These are phyloP conservation scores for Silurus meridionalis DNA, from an alignment of 2,113 vertebrate genomes.

Conservation along the genomic window DNA sequence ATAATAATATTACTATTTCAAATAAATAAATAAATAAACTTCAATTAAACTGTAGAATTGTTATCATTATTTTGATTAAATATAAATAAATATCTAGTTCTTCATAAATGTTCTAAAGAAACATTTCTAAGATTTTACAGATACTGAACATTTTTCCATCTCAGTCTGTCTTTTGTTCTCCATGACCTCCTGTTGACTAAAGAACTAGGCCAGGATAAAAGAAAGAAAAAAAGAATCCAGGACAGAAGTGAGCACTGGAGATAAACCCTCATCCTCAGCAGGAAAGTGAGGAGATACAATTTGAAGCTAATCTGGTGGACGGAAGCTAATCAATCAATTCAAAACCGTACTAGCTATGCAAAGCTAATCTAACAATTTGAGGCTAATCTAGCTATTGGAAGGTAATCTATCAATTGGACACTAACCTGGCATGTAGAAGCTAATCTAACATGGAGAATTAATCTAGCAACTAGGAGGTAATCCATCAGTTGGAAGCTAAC, in stretches of 20 bases:
- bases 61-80: neutral
- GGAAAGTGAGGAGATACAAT: neutral
- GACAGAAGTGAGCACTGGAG: slow-evolving; percentile 12
- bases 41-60: neutral
- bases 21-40: neutral
- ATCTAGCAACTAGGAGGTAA: neutral
- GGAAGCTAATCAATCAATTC: neutral
- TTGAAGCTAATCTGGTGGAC: neutral
- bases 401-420: neutral
- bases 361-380: neutral
- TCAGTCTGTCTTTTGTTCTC: neutral
- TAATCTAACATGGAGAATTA: neutral
- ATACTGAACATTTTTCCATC: neutral
- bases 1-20: neutral
- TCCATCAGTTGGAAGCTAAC: neutral
- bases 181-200: slow-evolving; percentile 1
- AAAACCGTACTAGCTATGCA: neutral
- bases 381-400: neutral
- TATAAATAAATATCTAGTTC: too few species aligned
- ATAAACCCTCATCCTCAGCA: slow-evolving; percentile 20
- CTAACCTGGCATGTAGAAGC: neutral
- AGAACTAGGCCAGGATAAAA: slow-evolving; percentile 33
- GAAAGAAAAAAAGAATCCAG: neutral
- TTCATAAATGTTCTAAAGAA: too few species aligned
- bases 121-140: neutral